Base-by-base conservation (phyloP, 2,888 invertebrate species). In the Chirona hameri region DNA sequence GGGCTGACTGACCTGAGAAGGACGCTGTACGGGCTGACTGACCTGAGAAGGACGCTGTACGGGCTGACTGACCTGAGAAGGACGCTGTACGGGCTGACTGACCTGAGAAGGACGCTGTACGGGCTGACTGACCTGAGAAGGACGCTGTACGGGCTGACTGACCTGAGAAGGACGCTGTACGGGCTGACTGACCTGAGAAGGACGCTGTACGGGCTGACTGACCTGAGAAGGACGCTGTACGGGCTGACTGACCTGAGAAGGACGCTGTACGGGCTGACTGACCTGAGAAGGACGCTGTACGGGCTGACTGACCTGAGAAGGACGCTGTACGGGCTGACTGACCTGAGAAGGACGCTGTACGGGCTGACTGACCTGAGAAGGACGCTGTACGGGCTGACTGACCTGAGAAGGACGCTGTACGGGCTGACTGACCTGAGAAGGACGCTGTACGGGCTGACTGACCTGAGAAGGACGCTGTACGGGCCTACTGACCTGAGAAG, bases 271-370 rank as follows among this genome's bases (percentile, higher is more conserved):
- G 39, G 52, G 10, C 15, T 52, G 10, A 65, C 65, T 65, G 65
- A 76, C 76, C 76, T 76, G 24, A 76, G 76, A 39, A 76, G 76
- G 10, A 76, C 46, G 24, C 76, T 46, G 76, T 76, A 76, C 27
- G 76, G 76, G 24, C 76, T 76, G 46, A 39, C 39, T 39, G 39
- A 7, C 39, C 39, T 39, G 24, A 76, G 76, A 39, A 76, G 76
- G 10, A 76, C 46, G 24, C 76, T 46, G 76, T 76, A 76, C 14
- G 76, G 76, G 46, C 76, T 76, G 46, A 69, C 27, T 27, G 27
- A 27, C 65, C 27, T 69, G 65, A 69, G 27, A 27, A 27, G 27
- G 65, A 12, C 27, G 65, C 27, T 27, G 24, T 12, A 57, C 57
- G 21, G 24, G 2, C 55, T 18, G 55, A 18, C 21, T 39, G 39